phyloP scores from a whole-genome alignment of 2,888 invertebrate species.

The Drosophila picticornis region DNA sequence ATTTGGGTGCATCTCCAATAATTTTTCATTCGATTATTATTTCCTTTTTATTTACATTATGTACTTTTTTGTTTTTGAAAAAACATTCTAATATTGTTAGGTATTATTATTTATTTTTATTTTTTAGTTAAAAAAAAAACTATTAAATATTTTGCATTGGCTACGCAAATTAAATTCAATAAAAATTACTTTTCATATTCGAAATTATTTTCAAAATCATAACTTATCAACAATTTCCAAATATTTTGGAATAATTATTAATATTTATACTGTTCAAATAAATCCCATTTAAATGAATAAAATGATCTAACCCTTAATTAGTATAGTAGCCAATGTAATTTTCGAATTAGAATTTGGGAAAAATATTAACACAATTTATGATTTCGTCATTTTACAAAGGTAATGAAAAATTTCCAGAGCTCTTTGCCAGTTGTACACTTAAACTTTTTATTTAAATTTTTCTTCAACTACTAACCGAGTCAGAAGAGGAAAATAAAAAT shows the following conservation, averaged over 20 bases:
- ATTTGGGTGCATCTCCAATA: slow-evolving; percentile 85
- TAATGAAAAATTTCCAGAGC: slow-evolving; percentile 85
- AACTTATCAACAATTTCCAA: background rate
- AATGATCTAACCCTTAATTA: background rate
- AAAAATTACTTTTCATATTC: background rate
- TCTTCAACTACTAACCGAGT: slow-evolving; percentile 62
- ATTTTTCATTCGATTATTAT: slow-evolving; percentile 82
- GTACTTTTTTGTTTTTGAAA: slow-evolving; percentile 58
- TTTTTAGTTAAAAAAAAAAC: slow-evolving; percentile 1
- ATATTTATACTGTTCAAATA: too few species aligned
- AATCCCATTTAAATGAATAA: background rate
- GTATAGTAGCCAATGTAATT: slow-evolving; percentile 24
- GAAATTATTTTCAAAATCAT: background rate
- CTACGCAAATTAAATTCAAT: slow-evolving; percentile 3
- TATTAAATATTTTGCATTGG: slow-evolving; percentile 31
- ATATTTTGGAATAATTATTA: background rate
- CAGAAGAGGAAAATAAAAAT: slow-evolving; percentile 49
- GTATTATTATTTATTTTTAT: slow-evolving; percentile 46
- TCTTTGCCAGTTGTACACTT: slow-evolving; percentile 85
- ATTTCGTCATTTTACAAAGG: slow-evolving; percentile 64
- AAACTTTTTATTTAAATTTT: slow-evolving; percentile 63
- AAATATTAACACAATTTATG: slow-evolving; percentile 36
- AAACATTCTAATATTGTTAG: slow-evolving; percentile 1
- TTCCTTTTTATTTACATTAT: slow-evolving; percentile 70
- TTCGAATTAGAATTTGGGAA: slow-evolving; percentile 12